These are phyloP conservation scores for Triplophysa yarkandensis DNA, from an alignment of 2,797 vertebrate species.

Conservation along the genomic window DNA sequence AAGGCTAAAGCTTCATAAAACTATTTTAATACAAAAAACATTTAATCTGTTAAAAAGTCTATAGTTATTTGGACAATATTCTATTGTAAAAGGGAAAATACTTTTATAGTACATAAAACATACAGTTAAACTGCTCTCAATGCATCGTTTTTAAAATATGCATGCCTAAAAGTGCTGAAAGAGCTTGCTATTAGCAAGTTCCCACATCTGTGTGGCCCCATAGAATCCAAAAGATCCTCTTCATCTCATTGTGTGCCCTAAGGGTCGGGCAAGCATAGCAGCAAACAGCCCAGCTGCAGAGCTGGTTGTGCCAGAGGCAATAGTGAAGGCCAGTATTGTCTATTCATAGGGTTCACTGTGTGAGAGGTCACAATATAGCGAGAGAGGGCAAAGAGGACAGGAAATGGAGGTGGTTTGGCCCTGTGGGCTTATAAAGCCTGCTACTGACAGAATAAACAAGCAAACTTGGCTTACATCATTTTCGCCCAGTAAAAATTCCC, in stretches of 20 bases:
- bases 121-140: background rate
- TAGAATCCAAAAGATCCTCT: constrained; percentile 68
- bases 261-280: constrained; percentile 60
- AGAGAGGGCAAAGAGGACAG: constrained; percentile 61
- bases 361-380: constrained; percentile 70
- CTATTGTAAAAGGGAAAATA: no score
- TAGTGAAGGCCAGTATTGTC: constrained; percentile 77
- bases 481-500: background rate
- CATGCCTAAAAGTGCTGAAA: constrained; percentile 55
- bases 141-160: background rate
- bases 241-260: constrained; percentile 73
- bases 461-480: background rate
- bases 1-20: no score
- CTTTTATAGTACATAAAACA: background rate
- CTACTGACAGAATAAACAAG: constrained; percentile 63
- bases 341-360: constrained; percentile 79
- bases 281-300: constrained; percentile 75
- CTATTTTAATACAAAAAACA: no score
- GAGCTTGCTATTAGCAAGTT: constrained; percentile 58
- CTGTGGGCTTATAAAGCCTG: constrained; percentile 55
- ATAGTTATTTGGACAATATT: no score
- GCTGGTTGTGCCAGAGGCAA: constrained; percentile 70
- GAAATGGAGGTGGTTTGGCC: constrained; percentile 74
- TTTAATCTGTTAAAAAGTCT: no score
- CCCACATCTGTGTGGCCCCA: constrained; percentile 69